Base-by-base conservation (phyloP, 2,888 invertebrate genomes). In the Timandra comae region DNA sequence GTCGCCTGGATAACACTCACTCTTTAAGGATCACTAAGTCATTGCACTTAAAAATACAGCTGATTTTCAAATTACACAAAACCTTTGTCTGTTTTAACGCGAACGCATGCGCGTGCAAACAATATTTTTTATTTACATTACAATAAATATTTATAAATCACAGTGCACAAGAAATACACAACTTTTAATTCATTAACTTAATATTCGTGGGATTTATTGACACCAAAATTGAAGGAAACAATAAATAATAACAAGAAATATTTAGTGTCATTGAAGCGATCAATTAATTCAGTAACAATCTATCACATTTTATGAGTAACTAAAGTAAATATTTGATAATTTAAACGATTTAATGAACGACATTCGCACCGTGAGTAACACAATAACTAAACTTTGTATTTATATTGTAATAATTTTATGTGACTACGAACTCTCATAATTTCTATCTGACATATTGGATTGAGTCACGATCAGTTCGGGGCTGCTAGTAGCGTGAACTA, bases 81-180 rank as follows among this genome's bases (percentile, higher is more conserved):
- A 87, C 87, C 88, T 88, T 88, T 88, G 88, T 88, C 87, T 87
- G 79, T 81, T 80, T 78, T 69, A 66, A 73, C 70, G 69, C 64
- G 70, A 75, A 81, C 87, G 87, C 87, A 87, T 87, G 87, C 87
- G 87, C 86, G 82, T 69, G 61, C 74, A 69, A 75, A 68, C 67
- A 75, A 77, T 80, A 75, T 80, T 77, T 84, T 80, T 78, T 85
- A 84, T 84, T 84, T 82, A 82, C 81, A 84, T 81, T 81, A 80
- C 74, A 78, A 63, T 70, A 61, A 69, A 69, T 42, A 38, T 63
- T 67, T 50, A 51, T 57, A 52, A 51, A 52, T 52, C 59, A 63
- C 60, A 51, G 52, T 54, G 56, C 62, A 61, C 53, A 38, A 59
- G 47, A 55, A 44, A 46, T 46, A 41, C 43, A 46, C 16, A 6